phyloP scores from a whole-genome alignment of 2,113 vertebrate species.

The Petroica traversi region DNA sequence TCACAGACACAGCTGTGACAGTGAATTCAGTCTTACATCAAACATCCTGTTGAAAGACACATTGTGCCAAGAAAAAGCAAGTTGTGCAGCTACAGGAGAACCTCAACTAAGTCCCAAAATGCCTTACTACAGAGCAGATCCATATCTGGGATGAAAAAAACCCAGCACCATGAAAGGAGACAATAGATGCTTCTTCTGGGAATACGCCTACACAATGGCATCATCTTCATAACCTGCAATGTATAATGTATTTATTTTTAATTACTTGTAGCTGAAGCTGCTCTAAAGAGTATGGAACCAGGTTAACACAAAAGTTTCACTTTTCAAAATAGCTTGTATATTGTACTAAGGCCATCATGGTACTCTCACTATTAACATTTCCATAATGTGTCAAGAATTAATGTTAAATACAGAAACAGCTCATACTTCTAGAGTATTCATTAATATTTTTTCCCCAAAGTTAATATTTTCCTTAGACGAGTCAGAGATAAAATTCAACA shows the following conservation, averaged over 20 bases:
- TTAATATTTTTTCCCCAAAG: not conserved
- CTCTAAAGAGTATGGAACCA: not conserved
- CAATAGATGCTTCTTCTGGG: not conserved
- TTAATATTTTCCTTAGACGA: not conserved
- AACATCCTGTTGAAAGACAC: not conserved
- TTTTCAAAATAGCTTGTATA: not conserved
- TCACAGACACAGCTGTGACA: not conserved
- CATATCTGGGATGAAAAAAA: not conserved
- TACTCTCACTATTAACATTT: not conserved
- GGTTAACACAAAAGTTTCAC: not conserved
- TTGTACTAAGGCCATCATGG: no score
- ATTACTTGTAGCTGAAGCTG: not conserved
- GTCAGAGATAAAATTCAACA: not conserved
- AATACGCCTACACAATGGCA: not conserved
- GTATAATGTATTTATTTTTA: not conserved
- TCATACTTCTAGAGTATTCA: not conserved
- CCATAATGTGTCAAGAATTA: not conserved
- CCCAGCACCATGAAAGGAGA: not conserved
- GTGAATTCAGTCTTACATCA: not conserved
- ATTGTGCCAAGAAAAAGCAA: not conserved
- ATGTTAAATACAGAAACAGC: not conserved
- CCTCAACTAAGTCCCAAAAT: not conserved
- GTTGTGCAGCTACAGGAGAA: not conserved
- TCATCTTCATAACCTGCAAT: not conserved
- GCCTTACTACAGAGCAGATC: not conserved